Evolutionary conservation across 2,797 vertebrate species (phyloP).

Genomic region (Petrocephalus sullivani): DNA sequence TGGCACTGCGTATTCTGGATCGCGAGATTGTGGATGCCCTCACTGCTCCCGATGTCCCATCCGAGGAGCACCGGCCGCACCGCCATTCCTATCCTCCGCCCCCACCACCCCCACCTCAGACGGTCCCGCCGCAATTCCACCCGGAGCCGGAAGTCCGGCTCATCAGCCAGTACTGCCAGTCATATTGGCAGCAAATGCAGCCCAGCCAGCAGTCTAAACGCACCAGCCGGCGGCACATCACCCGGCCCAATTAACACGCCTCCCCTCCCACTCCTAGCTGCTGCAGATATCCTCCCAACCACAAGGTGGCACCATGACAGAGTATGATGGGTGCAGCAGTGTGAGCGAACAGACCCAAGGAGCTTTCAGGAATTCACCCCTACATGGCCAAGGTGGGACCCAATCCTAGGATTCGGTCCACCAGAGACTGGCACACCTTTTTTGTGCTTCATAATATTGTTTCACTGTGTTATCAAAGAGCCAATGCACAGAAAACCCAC

Average conservation of each 20-base stretch:
- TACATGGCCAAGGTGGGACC: not conserved
- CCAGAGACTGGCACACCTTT: not conserved
- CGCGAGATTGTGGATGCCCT: constrained; percentile 70
- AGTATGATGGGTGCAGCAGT: not conserved
- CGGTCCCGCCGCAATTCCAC: constrained; percentile 49
- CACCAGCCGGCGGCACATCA: constrained; percentile 61
- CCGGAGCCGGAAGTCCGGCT: constrained; percentile 62
- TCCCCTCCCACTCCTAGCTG: not conserved
- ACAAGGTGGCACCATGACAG: not conserved
- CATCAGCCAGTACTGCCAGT: constrained; percentile 74
- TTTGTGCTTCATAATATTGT: not conserved
- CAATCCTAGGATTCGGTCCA: not conserved
- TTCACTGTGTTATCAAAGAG: not conserved
- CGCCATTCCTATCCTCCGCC: constrained; percentile 14
- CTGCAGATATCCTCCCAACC: not conserved
- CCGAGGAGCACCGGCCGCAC: constrained; percentile 7
- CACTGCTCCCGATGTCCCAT: constrained; percentile 55
- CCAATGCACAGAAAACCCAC: not conserved
- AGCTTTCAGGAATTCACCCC: not conserved
- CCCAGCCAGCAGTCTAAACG: constrained; percentile 54
- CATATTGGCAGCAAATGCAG: constrained; percentile 66
- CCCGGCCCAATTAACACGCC: constrained; percentile 41
- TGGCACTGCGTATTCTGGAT: constrained; percentile 67
- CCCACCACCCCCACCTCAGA: constrained; percentile 26
- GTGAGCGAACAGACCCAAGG: not conserved